These are phyloP conservation scores for Carduelis carduelis DNA, from an alignment of 2,797 vertebrate species.

Conservation along the genomic window DNA sequence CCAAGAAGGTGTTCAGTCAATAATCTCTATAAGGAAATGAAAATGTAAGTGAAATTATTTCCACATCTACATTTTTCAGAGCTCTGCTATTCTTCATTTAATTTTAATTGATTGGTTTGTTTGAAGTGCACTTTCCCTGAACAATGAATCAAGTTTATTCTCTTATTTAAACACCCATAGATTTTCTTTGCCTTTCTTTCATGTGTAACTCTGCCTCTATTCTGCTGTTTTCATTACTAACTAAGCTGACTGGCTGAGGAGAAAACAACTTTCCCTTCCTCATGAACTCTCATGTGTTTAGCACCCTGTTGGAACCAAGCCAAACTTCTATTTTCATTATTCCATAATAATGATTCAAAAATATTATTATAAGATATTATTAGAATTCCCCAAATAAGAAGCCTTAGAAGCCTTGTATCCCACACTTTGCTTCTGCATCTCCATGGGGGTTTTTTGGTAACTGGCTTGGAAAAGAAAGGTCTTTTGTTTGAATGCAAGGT, in stretches of 20 bases:
- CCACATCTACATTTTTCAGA: not conserved
- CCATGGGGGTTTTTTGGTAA: rapidly evolving
- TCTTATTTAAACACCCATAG: not conserved
- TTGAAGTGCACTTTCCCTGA: not conserved
- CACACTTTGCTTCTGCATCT: not conserved
- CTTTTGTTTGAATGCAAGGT: not conserved
- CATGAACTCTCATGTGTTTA: not conserved
- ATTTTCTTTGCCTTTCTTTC: not conserved
- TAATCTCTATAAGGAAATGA: not conserved
- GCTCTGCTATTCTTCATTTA: not conserved
- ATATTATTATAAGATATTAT: not conserved
- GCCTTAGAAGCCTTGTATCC: not conserved
- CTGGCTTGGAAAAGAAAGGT: not conserved
- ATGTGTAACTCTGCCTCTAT: not conserved
- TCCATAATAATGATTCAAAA: not conserved
- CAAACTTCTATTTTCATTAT: not conserved
- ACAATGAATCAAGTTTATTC: not conserved
- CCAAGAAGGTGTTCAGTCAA: not conserved
- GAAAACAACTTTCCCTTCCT: not conserved
- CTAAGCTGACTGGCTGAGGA: not conserved
- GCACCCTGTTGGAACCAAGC: not conserved
- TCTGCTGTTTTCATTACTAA: not conserved
- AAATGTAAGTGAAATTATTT: not conserved
- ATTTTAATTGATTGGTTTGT: not conserved
- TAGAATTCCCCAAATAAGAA: not conserved